A percentile compares a stretch with the other conserved stretches of the same genome.
Conservation (phyloP, 2,888 invertebrate genomes). For the Standfussiana lucernea region DNA sequence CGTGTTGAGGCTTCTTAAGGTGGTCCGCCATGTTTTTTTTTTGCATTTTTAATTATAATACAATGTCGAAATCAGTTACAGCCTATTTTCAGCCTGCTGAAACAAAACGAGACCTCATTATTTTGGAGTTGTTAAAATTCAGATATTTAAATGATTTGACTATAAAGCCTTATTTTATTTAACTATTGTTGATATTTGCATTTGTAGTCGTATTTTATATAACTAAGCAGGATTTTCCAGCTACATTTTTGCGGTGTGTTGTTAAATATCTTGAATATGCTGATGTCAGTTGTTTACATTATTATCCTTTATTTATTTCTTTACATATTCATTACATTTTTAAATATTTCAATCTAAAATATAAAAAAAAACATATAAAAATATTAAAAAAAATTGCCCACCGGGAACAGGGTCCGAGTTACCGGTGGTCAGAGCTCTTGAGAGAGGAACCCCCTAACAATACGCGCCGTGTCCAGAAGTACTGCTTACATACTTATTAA, state of each 20-base stretch:
- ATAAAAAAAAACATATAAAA: no score
- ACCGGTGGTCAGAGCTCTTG: no score
- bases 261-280: background rate
- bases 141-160: constrained; percentile 7
- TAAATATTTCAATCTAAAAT: no score
- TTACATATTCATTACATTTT: no score
- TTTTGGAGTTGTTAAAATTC: background rate
- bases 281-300: background rate
- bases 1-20: constrained; percentile 66
- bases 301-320: no score
- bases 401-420: no score
- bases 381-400: no score
- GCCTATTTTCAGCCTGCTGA: constrained; percentile 9
- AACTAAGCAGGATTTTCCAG: background rate
- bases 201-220: background rate
- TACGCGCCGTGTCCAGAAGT: no score
- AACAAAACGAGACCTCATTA: constrained; percentile 12
- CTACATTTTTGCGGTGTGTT: background rate
- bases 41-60: constrained; percentile 36
- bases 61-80: constrained; percentile 22
- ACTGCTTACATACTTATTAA: background rate
- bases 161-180: constrained; percentile 8
- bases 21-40: constrained; percentile 38
- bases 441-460: no score
- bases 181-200: constrained; percentile 26